phyloP scores from a whole-genome alignment of 2,888 invertebrate species.

The Hyalella azteca region DNA sequence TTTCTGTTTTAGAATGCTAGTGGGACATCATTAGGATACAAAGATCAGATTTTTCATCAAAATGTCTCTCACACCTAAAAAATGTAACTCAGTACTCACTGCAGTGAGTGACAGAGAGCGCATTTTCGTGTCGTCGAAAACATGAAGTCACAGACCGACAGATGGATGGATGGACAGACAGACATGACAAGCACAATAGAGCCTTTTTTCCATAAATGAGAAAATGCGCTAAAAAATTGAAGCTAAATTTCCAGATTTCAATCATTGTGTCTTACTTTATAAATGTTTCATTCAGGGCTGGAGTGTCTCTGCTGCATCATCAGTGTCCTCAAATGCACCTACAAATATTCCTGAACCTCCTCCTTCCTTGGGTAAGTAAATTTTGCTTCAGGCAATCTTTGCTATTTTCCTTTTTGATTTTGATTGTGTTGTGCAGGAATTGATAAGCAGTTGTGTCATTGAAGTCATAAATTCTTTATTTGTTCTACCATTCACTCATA shows the following conservation, averaged over 20 bases:
- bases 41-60: too few species aligned
- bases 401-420: too few species aligned
- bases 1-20: too few species aligned
- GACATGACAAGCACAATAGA: too few species aligned
- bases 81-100: too few species aligned
- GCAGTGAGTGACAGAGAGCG: neutral
- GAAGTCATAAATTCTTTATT: neutral
- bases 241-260: neutral
- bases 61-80: too few species aligned
- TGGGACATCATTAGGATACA: too few species aligned
- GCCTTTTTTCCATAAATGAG: too few species aligned
- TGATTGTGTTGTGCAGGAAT: neutral
- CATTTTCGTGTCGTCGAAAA: neutral
- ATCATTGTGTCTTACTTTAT: neutral
- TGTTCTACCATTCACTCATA: too few species aligned
- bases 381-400: too few species aligned
- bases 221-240: neutral
- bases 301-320: neutral
- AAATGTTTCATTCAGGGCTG: neutral
- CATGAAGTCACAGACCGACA: too few species aligned
- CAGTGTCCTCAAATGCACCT: neutral
- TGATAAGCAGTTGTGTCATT: neutral
- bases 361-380: neutral
- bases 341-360: neutral
- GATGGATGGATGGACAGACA: too few species aligned